A percentile compares a stretch with the other conserved stretches of the same genome.
Evolutionary conservation across 2,888 invertebrate genomes (phyloP).

Genomic region (Priocnemis perturbator): DNA sequence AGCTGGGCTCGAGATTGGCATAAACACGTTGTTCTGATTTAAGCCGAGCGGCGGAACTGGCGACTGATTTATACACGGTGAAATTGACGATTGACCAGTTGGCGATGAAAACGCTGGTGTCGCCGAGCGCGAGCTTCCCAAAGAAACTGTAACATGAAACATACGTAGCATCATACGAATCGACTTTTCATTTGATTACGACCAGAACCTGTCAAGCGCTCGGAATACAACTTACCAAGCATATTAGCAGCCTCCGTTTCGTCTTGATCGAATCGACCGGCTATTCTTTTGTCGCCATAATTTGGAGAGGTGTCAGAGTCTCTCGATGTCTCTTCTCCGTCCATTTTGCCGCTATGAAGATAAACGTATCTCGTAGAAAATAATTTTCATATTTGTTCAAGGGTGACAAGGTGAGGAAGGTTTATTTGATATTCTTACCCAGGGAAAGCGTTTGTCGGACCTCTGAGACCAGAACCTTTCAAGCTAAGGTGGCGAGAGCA

Average conservation of each 20-base stretch:
- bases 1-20: conserved; percentile 89
- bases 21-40: conserved; percentile 89
- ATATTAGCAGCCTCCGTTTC: conserved; percentile 98
- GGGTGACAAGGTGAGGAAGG: conserved; percentile 38
- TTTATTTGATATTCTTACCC: conserved; percentile 53
- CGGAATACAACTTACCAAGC: conserved; percentile 81
- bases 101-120: conserved; percentile 92
- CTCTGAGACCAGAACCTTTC: conserved; percentile 79
- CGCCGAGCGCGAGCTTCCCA: conserved; percentile 94
- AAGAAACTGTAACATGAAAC: conserved; percentile 81
- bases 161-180: not conserved
- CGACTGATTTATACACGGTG: conserved; percentile 82
- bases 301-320: conserved; percentile 94
- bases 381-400: not conserved
- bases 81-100: conserved; percentile 81
- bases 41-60: conserved; percentile 82
- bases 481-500: conserved; percentile 97
- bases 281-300: conserved; percentile 83
- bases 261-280: conserved; percentile 92
- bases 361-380: conserved; percentile 30
- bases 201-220: not conserved
- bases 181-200: not conserved
- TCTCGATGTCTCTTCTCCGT: conserved; percentile 92
- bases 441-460: conserved; percentile 67
- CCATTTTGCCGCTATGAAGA: conserved; percentile 77